phyloP scores from a whole-genome alignment of 2,797 vertebrate genomes.

The Threskiornis aethiopicus region DNA sequence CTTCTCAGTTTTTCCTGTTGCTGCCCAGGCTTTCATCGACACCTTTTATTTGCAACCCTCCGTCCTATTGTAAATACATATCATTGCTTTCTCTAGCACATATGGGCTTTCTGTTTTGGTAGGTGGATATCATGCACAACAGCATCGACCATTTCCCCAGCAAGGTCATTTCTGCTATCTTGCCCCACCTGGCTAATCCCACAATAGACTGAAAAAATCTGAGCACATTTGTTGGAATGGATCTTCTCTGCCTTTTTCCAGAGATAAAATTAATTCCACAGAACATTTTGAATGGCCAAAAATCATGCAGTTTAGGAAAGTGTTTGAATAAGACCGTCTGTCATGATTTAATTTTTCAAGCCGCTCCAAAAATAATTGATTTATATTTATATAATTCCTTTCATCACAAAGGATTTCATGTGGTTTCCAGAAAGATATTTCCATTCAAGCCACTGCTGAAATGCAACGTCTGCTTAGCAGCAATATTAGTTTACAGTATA shows the following conservation, averaged over 20 bases:
- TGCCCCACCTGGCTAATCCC: neutral
- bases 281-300: neutral
- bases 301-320: neutral
- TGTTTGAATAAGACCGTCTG: neutral
- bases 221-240: neutral
- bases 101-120: neutral
- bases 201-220: neutral
- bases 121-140: neutral
- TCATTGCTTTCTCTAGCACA: neutral
- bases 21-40: neutral
- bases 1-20: neutral
- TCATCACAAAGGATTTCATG: neutral
- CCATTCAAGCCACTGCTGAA: neutral
- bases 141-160: neutral
- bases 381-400: neutral
- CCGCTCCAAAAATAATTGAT: neutral
- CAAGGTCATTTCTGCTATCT: neutral
- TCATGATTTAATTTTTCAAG: conserved; percentile 9
- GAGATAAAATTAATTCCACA: neutral
- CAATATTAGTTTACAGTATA: neutral
- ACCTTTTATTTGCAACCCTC: neutral
- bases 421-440: neutral
- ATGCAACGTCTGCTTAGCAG: neutral
- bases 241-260: neutral
- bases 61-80: neutral